Base-by-base conservation (phyloP, 1,140 invertebrate genomes). In the Microplitis demolitor region DNA sequence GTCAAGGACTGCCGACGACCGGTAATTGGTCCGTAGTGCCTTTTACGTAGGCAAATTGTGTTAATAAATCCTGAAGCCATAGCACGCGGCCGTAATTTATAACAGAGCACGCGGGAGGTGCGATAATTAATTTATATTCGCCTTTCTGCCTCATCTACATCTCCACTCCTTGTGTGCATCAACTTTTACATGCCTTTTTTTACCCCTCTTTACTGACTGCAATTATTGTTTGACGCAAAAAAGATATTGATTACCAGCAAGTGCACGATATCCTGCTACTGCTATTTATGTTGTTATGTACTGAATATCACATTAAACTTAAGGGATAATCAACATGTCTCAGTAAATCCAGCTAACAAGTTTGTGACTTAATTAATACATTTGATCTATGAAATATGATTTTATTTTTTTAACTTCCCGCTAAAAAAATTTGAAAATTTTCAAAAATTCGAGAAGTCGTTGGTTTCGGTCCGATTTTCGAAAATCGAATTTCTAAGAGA, bases 11-110 rank as follows among this genome's bases (percentile, higher is more conserved):
- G 45, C 60, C 67, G 61, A 69, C 74, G 61, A 73, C 74, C 76
- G 71, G 74, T 77, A 77, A 77, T 77, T 77, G 74, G 71, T 63
- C 53, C 61, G 66, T 72, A 77, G 76, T 77, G 74, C 76, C 76
- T 75, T 77, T 77, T 73, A 75, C 71, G 71, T 75, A 69, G 74
- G 71, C 64, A 73, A 77, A 77, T 77, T 75, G 72, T 77, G 69
- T 77, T 77, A 77, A 77, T 77, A 77, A 77, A 77, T 77, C 72
- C 70, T 69, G 58, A 60, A 63, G 54, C 35, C 54, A 53, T 70
- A 67, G 73, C 64, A 50, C 37, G 70, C 35, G 51, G 39, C 53
- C 13, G 72, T 74, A 74, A 76, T 76, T 76, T 72, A 76, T 72
- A 74, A 76, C 58, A 33, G 45, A 61, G 69, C 60, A 71, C 60